phyloP scores from a whole-genome alignment of 2,797 vertebrate species.

The Hydrolagus colliei region DNA sequence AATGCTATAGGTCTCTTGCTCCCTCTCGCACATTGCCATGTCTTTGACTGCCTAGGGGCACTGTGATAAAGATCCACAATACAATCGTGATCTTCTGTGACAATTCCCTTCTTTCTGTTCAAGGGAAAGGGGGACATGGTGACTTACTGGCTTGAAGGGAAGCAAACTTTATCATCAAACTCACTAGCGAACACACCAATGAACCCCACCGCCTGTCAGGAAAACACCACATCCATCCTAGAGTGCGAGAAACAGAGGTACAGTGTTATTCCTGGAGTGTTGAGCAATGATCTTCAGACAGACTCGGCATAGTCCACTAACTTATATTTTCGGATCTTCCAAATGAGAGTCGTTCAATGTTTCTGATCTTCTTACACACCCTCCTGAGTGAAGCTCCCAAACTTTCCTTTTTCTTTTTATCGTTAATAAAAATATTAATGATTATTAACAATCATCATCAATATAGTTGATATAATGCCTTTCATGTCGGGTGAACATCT shows the following conservation, averaged over 20 bases:
- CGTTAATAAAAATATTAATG: too few relatives aligned
- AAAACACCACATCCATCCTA: slow-evolving; percentile 35
- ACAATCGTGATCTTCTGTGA: too few relatives aligned
- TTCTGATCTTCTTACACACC: not conserved
- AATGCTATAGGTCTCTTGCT: too few relatives aligned
- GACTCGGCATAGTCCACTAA: slow-evolving; percentile 26
- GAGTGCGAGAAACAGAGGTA: slow-evolving; percentile 43
- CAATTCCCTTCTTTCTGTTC: slow-evolving; percentile 34
- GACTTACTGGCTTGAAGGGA: slow-evolving; percentile 73
- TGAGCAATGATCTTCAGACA: slow-evolving; percentile 47
- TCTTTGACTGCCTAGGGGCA: too few relatives aligned
- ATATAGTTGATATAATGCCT: too few relatives aligned
- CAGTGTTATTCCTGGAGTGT: slow-evolving; percentile 53
- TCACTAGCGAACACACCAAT: not conserved
- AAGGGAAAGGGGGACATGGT: slow-evolving; percentile 78
- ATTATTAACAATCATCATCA: too few relatives aligned
- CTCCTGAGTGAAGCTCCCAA: not conserved
- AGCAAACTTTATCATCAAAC: slow-evolving; percentile 41
- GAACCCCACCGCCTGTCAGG: slow-evolving; percentile 34
- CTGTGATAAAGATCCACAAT: too few relatives aligned
- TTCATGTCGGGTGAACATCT: too few relatives aligned
- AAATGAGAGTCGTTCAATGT: not conserved
- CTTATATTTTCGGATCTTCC: not conserved
- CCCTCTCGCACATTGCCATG: too few relatives aligned
- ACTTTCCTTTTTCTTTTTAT: too few relatives aligned